Evolutionary conservation across 2,888 invertebrate species (phyloP), one percentile per base, ranked within the genome.

Genomic region (Eilema caniola): DNA sequence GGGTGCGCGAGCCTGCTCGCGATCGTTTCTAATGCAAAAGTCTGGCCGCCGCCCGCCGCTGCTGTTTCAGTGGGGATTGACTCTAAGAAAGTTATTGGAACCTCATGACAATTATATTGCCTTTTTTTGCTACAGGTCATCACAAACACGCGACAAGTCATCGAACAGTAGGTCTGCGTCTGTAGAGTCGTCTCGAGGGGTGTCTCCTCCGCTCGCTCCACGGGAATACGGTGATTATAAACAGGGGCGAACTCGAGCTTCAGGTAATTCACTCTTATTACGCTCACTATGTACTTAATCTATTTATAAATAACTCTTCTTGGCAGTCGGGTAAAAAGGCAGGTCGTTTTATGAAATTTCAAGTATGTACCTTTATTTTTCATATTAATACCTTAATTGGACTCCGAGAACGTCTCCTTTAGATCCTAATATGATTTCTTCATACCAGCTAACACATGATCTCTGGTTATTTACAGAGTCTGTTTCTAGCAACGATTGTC

Each of bases 101-200:
- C 20, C 47, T 47, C 47, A 20, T 47, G 10, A n/a, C n/a, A 20
- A 8, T 56, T 56, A 25, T 7, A 53, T 53, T 28, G 11, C 24
- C 28, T 61, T 33, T 33, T 64, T 33, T 31, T 31, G 7, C n/a
- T 23, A 5, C 74, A 95, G 97, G 74, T 91, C 94, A 57, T 96
- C 96, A 0, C 95, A 96, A 68, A 96, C 96, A 53, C 96, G 97
- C 66, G 97, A 97, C 78, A 97, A 97, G 86, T 97, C 97, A 75
- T 96, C 96, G 2, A 91, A 92, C 74, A 96, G 96, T 33, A 92
- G 95, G 4, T 96, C 96, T 23, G 92, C 93, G 24, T 95, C 95
- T 0, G 95, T 95, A 71, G 95, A 95, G 64, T 95, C 95, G 10
- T 90, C 93, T 3, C 93, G 94, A n/a, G 93, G 90, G 28, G 88